Base-by-base conservation (phyloP, 2,888 invertebrate genomes). In the Teinopalpus imperialis region DNA sequence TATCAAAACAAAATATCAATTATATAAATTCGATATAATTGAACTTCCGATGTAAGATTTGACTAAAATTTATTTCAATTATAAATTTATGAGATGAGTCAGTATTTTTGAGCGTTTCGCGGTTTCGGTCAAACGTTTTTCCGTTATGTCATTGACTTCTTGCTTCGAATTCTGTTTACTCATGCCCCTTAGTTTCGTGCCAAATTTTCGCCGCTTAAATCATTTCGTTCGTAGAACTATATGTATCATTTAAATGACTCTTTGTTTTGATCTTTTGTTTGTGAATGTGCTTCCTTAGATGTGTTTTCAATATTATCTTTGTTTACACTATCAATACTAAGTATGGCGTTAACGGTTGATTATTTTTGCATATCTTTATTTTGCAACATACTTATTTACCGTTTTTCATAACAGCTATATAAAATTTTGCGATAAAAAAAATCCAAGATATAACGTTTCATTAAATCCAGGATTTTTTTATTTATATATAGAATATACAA, bases 61-160 rank as follows among this genome's bases (percentile, higher is more conserved):
- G 32, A 48, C 31, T 54, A 45, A 27, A 54, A 49, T 47, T 47
- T 40, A 56, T 51, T 42, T 43, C 35, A 55, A 56, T 59, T 56
- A 60, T 36, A 57, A 56, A 61, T 41, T 48, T 51, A 54, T 50
- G 39, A 43, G 43, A 48, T 59, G 56, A 63, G 49, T 63, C 57
- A 56, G 39, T 49, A 42, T 43, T 52, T 46, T 26, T 18, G 9
- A 34, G 23, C 34, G 10, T 40, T 44, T 52, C 43, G 43, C 48
- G 35, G 44, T 51, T 53, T 70, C 63, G 66, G 59, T 59, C 60
- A 59, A 67, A 69, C 52, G 61, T 59, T 69, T 69, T 67, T 63
- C 51, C 56, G 47, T 51, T 56, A 64, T 77, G 81, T 83, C 85
- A 80, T 69, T 82, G 83, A 83, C 83, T 73, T 63, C 61, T 52